Percentiles rank a stretch among this genome's conserved stretches.
Evolutionary conservation across 2,797 vertebrate species (phyloP).

Genomic region (Novumbra hubbsi): DNA sequence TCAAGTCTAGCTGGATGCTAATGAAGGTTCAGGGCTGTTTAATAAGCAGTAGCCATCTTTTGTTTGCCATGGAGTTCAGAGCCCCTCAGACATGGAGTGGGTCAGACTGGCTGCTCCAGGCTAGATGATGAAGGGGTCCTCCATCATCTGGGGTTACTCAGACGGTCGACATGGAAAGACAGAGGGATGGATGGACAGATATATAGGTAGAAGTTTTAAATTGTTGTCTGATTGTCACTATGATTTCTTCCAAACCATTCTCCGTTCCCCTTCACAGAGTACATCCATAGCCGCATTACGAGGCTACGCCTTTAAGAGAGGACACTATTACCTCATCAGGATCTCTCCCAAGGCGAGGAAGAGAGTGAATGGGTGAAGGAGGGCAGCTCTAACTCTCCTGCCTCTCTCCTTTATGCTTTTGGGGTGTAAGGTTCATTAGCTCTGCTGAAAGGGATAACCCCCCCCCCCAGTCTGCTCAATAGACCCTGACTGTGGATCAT

Average conservation of each 20-base stretch:
- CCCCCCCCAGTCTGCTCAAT: constrained; percentile 66
- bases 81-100: not conserved
- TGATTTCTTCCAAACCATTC: constrained; percentile 27
- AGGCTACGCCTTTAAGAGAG: not conserved
- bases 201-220: constrained; percentile 46
- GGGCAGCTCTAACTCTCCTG: constrained; percentile 48
- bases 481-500: constrained; percentile 48
- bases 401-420: constrained; percentile 64
- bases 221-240: constrained; percentile 52
- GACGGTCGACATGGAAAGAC: constrained; percentile 26
- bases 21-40: constrained; percentile 61
- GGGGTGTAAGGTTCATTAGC: constrained; percentile 76
- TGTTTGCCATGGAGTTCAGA: constrained; percentile 48
- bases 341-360: constrained; percentile 59
- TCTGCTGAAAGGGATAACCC: constrained; percentile 67
- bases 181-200: constrained; percentile 15
- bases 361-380: constrained; percentile 68
- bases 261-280: not conserved
- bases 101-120: constrained; percentile 22
- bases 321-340: constrained; percentile 62
- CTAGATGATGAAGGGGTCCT: constrained; percentile 52
- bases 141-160: constrained; percentile 48
- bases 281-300: constrained; percentile 37
- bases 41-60: constrained; percentile 53
- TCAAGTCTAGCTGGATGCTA: constrained; percentile 64